Base-by-base conservation (phyloP, 2,113 vertebrate genomes). In the Oreochromis spilurus region DNA sequence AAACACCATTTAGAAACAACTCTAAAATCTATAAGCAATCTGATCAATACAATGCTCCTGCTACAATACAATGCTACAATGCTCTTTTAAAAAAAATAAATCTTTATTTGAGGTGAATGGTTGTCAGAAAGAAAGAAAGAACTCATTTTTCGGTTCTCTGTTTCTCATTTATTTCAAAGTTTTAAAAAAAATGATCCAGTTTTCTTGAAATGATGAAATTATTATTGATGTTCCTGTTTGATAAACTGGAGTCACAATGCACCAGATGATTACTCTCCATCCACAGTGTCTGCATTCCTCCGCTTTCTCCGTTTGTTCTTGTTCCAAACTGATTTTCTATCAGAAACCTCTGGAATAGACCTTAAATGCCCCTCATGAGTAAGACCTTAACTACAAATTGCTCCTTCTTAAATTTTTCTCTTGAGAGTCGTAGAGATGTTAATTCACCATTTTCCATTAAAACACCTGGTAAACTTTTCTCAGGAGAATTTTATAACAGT, bases 401-500 rank as follows among this genome's bases (percentile, higher is more conserved):
- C 14, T 11, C 26, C 9, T n/a, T 40, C 6, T 19, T 83, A 19
- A 48, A 19, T 4, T 21, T 54, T 55, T 77, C 26, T 75, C 26
- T 75, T 0, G 40, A 48, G 14, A 48, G 40, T 29, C 1, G 5
- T 75, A 6, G 24, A 48, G 70, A 48, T 29, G 24, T 29, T 75
- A 48, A 75, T 48, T 31, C 8, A 75, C 67, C 17, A 48, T 48
- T 29, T 29, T 75, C 24, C 67, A 75, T 75, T 17, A 75, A 75
- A 75, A 3, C 43, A 75, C 14, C 0, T 24, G 67, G 40, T 72
- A 45, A 17, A 72, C 40, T 4, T 72, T 72, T 48, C 40, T 75
- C 24, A 4, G 14, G 70, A 75, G 70, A 48, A 17, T 48, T 75
- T 75, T 75, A 75, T 48, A 75, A 75, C 43, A 48, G 70, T 75